Conservation (phyloP, 2,113 vertebrate species). For the Dasypus novemcinctus region DNA sequence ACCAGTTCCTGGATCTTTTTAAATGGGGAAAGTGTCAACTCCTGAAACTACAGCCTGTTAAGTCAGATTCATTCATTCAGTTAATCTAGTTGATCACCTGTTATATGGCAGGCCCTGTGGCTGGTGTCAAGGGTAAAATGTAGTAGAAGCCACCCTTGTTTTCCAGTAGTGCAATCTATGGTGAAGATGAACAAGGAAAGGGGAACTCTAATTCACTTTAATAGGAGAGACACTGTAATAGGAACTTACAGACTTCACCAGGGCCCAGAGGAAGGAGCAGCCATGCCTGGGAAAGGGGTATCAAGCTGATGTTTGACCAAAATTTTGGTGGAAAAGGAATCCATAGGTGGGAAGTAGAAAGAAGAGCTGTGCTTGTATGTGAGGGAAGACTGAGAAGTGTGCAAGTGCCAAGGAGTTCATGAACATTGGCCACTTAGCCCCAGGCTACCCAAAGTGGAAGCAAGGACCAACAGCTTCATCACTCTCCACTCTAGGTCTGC, state of each 20-base stretch:
- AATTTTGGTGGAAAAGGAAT: not conserved
- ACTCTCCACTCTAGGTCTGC: not conserved
- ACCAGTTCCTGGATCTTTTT: not conserved
- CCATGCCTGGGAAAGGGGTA: not conserved
- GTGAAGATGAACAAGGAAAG: not conserved
- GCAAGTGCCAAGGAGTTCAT: not conserved
- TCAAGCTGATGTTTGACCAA: not conserved
- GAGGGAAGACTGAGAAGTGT: not conserved
- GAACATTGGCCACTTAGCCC: not conserved
- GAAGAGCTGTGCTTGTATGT: not conserved
- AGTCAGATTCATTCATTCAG: not conserved
- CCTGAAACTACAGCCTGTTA: not conserved
- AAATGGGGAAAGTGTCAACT: not conserved
- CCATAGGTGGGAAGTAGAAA: not conserved
- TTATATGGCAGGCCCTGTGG: fast-evolving
- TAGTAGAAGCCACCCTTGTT: not conserved
- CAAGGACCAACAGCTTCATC: no score
- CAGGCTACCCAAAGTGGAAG: not conserved
- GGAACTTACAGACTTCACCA: not conserved
- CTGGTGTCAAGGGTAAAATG: not conserved
- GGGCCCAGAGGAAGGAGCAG: not conserved
- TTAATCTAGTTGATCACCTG: not conserved
- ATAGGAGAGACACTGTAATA: not conserved
- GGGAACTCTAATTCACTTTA: not conserved
- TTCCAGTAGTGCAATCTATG: not conserved